Percentiles rank a stretch among this genome's conserved stretches.
Conservation (phyloP, 2,888 invertebrate species). For the Drosophila gaucha region DNA sequence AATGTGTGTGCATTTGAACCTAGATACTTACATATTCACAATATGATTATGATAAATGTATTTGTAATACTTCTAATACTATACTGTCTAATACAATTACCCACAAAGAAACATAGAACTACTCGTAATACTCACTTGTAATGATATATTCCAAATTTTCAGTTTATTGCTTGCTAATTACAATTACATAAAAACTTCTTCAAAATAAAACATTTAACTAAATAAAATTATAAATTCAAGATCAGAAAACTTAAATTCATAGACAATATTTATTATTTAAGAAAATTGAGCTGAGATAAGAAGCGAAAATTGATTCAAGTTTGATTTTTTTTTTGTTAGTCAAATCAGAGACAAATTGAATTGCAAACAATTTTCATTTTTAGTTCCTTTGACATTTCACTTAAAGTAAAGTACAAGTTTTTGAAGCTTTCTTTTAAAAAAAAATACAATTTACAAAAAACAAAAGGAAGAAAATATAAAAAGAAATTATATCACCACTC, state of each 20-base stretch:
- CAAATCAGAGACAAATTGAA: constrained; percentile 29
- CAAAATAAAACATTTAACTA: no score
- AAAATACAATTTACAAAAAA: constrained; percentile 27
- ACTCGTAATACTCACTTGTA: constrained; percentile 54
- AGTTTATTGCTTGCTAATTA: constrained; percentile 52
- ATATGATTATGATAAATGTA: constrained; percentile 53
- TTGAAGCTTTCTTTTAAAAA: constrained; percentile 27
- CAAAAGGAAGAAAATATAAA: constrained; percentile 33
- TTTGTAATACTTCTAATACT: constrained; percentile 39
- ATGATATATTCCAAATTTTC: constrained; percentile 50
- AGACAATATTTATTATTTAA: constrained; percentile 3
- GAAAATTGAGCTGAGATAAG: constrained; percentile 1
- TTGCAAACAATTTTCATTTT: constrained; percentile 25
- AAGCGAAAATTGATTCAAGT: constrained; percentile 15
- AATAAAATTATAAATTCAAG: constrained; percentile 20
- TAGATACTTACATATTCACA: constrained; percentile 46
- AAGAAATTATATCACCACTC: constrained; percentile 77
- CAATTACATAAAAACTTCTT: constrained; percentile 18
- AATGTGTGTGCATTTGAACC: constrained; percentile 54
- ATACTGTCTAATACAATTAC: constrained; percentile 35
- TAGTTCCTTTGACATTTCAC: constrained; percentile 9
- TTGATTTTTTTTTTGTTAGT: constrained; percentile 22
- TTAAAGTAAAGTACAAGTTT: constrained; percentile 24
- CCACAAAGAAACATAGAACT: constrained; percentile 37
- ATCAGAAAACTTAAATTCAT: constrained; percentile 26